Evolutionary conservation across 2,888 invertebrate species (phyloP).

Genomic region (Balanococcus diminutus): DNA sequence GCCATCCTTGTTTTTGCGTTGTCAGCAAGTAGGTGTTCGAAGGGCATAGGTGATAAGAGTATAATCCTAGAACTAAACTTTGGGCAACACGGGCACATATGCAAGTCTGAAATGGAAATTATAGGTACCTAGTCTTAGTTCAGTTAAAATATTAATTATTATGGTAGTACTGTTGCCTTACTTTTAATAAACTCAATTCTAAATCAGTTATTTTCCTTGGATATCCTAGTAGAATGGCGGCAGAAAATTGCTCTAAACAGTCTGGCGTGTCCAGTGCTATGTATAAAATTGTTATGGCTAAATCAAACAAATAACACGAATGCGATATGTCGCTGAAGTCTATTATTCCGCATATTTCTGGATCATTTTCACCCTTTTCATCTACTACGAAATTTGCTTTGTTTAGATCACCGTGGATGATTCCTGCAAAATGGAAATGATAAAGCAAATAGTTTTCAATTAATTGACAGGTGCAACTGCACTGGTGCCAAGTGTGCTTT

Average conservation of each 20-base stretch:
- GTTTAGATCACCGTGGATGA: constrained; percentile 90
- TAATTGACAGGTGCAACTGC: no score
- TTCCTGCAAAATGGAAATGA: constrained; percentile 60
- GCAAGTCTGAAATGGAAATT: neutral
- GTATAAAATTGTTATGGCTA: constrained; percentile 82
- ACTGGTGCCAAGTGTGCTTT: no score
- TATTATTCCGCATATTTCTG: constrained; percentile 72
- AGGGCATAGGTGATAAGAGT: neutral
- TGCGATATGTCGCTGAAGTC: constrained; percentile 86
- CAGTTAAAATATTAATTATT: no score
- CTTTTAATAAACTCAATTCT: neutral
- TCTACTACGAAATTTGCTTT: constrained; percentile 83
- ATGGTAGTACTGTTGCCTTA: neutral
- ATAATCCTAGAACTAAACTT: neutral
- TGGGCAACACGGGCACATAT: constrained; percentile 5
- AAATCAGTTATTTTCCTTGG: neutral
- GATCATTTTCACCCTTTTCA: constrained; percentile 61
- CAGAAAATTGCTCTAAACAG: neutral
- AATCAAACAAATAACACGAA: constrained; percentile 78
- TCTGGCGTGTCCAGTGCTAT: neutral
- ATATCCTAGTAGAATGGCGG: neutral
- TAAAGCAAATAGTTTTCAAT: no score
- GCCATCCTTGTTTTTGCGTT: constrained; percentile 26
- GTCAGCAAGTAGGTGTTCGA: neutral
- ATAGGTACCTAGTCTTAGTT: neutral